Conservation (phyloP, 2,113 vertebrate genomes). For the Gambusia holbrooki region DNA sequence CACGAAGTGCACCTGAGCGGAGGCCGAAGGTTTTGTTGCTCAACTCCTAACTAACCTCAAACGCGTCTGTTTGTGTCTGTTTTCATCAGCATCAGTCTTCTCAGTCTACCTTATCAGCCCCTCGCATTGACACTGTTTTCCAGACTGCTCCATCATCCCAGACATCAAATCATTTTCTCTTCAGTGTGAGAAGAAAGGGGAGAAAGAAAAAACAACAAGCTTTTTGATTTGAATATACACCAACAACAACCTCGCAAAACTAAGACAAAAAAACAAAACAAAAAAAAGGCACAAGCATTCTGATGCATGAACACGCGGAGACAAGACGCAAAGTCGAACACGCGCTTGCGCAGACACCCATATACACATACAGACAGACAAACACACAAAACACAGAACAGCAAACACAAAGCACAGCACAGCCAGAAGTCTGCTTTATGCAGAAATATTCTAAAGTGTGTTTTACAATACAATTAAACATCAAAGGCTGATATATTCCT, state of each 20-base stretch:
- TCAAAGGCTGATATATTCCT: slow-evolving; percentile 85
- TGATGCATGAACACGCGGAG: slow-evolving; percentile 57
- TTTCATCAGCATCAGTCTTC: slow-evolving; percentile 61
- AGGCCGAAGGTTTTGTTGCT: slow-evolving; percentile 25
- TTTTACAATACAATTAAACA: slow-evolving; percentile 87
- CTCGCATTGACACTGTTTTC: slow-evolving; percentile 73
- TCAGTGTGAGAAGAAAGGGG: slow-evolving; percentile 61
- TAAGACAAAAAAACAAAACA: slow-evolving; percentile 45
- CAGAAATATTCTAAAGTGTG: slow-evolving; percentile 84
- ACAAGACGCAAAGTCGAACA: slow-evolving; percentile 56
- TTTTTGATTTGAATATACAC: slow-evolving; percentile 73
- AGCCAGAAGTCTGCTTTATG: slow-evolving; percentile 79
- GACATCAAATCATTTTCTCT: slow-evolving; percentile 70
- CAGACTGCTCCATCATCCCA: slow-evolving; percentile 73
- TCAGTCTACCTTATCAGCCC: slow-evolving; percentile 64
- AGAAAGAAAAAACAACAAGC: slow-evolving; percentile 53
- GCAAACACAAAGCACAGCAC: slow-evolving; percentile 73
- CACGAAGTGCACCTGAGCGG: slow-evolving; percentile 48
- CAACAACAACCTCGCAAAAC: slow-evolving; percentile 71
- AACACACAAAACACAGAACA: slow-evolving; percentile 70
- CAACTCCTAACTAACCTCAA: slow-evolving; percentile 35
- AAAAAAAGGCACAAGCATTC: slow-evolving; percentile 63
- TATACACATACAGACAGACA: slow-evolving; percentile 67
- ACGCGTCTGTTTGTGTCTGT: slow-evolving; percentile 52
- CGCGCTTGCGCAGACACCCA: slow-evolving; percentile 51